Evolutionary conservation across 1,140 invertebrate genomes (phyloP).

Genomic region (Chrysomallon squamiferum): DNA sequence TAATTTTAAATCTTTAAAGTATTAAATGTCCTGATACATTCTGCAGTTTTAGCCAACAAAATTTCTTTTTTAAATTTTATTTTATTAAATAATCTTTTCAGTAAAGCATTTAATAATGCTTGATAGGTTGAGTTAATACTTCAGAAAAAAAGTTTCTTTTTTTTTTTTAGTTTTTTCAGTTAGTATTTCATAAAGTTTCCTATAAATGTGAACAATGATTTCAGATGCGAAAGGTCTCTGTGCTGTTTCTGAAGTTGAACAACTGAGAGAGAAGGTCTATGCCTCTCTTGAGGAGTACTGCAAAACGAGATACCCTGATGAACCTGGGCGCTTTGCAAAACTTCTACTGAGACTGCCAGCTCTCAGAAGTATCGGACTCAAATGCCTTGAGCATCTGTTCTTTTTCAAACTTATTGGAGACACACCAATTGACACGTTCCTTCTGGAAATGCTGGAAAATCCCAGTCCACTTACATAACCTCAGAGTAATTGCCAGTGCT

Average conservation of each 20-base stretch:
- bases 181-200: too few relatives aligned
- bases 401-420: constrained; percentile 86
- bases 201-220: constrained; percentile 38
- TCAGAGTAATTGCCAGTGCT: too few relatives aligned
- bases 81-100: too few relatives aligned
- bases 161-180: too few relatives aligned
- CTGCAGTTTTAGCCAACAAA: too few relatives aligned
- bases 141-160: too few relatives aligned
- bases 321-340: constrained; percentile 94
- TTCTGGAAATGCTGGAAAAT: constrained; percentile 73
- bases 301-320: constrained; percentile 82
- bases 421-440: constrained; percentile 66
- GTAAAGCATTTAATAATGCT: too few relatives aligned
- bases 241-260: constrained; percentile 82
- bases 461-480: constrained; percentile 35
- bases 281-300: constrained; percentile 94
- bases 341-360: constrained; percentile 90
- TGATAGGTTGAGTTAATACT: too few relatives aligned
- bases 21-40: too few relatives aligned
- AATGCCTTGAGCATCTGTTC: constrained; percentile 94
- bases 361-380: constrained; percentile 90
- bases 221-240: constrained; percentile 87
- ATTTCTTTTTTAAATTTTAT: too few relatives aligned
- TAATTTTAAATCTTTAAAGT: too few relatives aligned
- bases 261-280: constrained; percentile 92